A percentile compares a stretch with the other conserved stretches of the same genome.
Evolutionary conservation across 2,888 invertebrate genomes (phyloP).

Genomic region (Rutpela maculata): DNA sequence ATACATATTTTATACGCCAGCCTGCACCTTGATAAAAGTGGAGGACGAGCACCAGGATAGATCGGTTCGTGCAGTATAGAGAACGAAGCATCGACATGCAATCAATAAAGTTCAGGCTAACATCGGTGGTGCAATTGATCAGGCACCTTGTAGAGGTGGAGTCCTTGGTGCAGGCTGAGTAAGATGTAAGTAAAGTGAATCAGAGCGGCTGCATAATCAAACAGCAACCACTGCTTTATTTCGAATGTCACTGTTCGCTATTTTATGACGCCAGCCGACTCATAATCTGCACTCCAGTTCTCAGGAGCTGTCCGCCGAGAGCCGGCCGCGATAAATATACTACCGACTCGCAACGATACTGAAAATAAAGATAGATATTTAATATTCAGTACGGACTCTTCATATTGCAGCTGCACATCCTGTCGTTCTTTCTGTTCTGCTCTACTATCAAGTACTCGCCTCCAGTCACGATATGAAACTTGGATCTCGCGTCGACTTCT

Average conservation of each 20-base stretch:
- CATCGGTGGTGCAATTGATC: conserved; percentile 50
- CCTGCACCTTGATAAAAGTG: not conserved
- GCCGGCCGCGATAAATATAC: conserved; percentile 66
- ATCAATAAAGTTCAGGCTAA: conserved; percentile 53
- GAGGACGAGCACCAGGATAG: not conserved
- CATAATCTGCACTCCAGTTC: conserved; percentile 69
- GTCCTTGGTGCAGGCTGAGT: conserved; percentile 56
- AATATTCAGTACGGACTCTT: conserved; percentile 64
- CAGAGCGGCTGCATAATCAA: conserved; percentile 65
- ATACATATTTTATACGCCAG: not conserved
- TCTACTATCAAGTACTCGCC: conserved; percentile 39
- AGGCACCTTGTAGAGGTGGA: conserved; percentile 40
- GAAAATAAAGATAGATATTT: conserved; percentile 68
- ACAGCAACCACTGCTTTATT: conserved; percentile 67
- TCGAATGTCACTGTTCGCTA: conserved; percentile 67
- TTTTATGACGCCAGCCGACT: conserved; percentile 67
- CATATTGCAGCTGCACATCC: conserved; percentile 58
- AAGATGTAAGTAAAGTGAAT: conserved; percentile 66
- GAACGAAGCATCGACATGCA: conserved; percentile 28
- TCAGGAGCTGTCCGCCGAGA: conserved; percentile 66
- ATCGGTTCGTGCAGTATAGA: conserved; percentile 13
- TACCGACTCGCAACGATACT: conserved; percentile 58
- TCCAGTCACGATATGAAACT: conserved; percentile 39
- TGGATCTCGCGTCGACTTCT: not conserved
- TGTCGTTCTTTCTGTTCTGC: conserved; percentile 46